phyloP scores from a whole-genome alignment of 2,113 vertebrate genomes.

The Phyllostomus discolor region DNA sequence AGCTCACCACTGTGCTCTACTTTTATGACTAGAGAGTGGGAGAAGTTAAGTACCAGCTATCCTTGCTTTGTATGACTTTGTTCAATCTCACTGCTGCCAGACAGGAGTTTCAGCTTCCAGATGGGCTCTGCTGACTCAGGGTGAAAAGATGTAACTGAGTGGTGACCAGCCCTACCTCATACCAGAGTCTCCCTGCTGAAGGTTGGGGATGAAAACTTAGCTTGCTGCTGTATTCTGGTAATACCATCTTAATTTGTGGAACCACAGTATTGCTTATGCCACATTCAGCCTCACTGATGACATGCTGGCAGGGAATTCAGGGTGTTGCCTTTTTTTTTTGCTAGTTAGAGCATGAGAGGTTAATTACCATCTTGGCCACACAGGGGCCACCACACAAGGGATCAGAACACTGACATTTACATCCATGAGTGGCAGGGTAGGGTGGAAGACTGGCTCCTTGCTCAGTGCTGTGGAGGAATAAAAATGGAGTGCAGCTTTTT shows the following conservation, averaged over 20 bases:
- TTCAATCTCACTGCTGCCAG: not conserved
- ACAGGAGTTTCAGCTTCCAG: not conserved
- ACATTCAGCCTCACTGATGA: no score
- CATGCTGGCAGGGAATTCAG: not conserved
- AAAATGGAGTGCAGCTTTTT: not conserved
- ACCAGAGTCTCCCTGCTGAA: not conserved
- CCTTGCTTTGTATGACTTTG: not conserved
- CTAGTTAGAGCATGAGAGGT: not conserved
- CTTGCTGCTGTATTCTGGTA: not conserved
- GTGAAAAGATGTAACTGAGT: not conserved
- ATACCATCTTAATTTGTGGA: not conserved
- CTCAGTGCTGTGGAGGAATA: not conserved
- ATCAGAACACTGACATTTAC: accelerated
- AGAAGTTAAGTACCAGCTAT: not conserved
- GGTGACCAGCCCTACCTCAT: not conserved
- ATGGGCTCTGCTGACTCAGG: not conserved
- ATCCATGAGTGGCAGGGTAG: not conserved
- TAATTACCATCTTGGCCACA: not conserved
- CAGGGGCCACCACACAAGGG: not conserved
- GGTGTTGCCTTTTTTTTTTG: not conserved
- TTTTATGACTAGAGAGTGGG: not conserved
- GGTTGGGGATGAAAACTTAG: not conserved
- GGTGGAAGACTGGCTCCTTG: not conserved
- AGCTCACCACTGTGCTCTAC: not conserved
- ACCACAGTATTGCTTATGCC: not conserved